Percentiles rank a stretch among this genome's conserved stretches.
Conservation (phyloP, 2,888 invertebrate genomes). For the Palloptera scutellata region DNA sequence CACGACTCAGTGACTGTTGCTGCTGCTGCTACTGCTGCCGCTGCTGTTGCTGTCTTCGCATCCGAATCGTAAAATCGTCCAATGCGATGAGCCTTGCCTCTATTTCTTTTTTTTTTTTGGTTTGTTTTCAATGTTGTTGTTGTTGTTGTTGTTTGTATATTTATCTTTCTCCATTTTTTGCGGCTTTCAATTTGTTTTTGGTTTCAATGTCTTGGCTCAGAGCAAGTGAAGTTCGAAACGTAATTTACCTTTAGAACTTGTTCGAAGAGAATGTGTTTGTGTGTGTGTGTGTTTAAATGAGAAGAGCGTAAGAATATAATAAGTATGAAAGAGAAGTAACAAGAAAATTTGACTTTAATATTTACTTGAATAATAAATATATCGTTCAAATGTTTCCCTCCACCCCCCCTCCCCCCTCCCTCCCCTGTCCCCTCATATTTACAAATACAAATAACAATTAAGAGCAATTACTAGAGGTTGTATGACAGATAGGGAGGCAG, state of each 20-base stretch:
- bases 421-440: conserved; percentile 15
- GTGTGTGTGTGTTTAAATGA: too few relatives aligned
- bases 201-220: background rate
- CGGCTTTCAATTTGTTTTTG: too few relatives aligned
- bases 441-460: conserved; percentile 18
- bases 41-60: conserved; percentile 1
- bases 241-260: too few relatives aligned
- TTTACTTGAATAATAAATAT: too few relatives aligned
- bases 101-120: background rate
- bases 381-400: too few relatives aligned
- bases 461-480: conserved; percentile 14
- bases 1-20: conserved; percentile 37
- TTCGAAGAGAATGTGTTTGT: too few relatives aligned
- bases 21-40: conserved; percentile 9
- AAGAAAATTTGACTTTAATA: too few relatives aligned
- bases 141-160: background rate
- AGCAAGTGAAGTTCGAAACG: background rate
- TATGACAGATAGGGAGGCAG: too few relatives aligned
- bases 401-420: too few relatives aligned
- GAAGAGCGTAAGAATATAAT: too few relatives aligned
- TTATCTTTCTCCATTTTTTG: background rate
- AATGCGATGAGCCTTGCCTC: conserved; percentile 2
- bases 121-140: background rate
- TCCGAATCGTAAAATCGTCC: background rate
- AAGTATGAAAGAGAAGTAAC: too few relatives aligned